Base-by-base conservation (phyloP, 2,113 vertebrate genomes). In the Perccottus glenii region DNA sequence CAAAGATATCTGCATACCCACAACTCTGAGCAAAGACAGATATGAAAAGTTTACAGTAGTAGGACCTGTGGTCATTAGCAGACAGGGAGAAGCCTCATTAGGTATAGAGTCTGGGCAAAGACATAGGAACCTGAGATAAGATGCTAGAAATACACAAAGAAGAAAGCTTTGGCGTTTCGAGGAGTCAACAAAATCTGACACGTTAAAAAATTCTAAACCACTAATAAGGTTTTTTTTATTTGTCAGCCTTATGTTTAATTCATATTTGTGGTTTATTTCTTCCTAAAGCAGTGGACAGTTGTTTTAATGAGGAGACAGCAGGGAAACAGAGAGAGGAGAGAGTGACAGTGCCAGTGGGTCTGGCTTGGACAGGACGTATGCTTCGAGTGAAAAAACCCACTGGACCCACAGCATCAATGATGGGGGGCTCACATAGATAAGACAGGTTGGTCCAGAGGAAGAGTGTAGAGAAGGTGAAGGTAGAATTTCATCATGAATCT, bases 51-150 rank as follows among this genome's bases (percentile, higher is more conserved):
- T 58, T 69, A 78, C 50, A 64, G 66, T 75, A 64, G 78, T 69
- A 49, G 64, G 70, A 58, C 42, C 38, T 7, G 2, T 38, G 60
- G 65, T 70, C 68, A 78, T 80, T 76, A 74, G 58, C 53, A 53
- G 64, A 73, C 45, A 70, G 53, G 61, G 66, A 63, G 62, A 67
- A 60, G 68, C 57, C 80, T 85, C 58, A 84, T 89, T 84, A 81
- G 62, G 48, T 11, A 15, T 40, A 58, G 57, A 77, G 11, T 32
- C 56, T 48, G 55, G 44, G 36, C 44, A 46, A 60, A 46, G 42
- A 44, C 15, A 40, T 33, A 46, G 60, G 32, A 64, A 14, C 51
- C 11, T 45, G 44, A 60, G 7, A 57, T 48, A 51, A 32, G 60
- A 43, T 35, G 47, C 12, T 3, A 32, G n/a, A 27, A 42, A 47